Evolutionary conservation across 2,888 invertebrate species (phyloP).

Genomic region (Choreutis nemorana): DNA sequence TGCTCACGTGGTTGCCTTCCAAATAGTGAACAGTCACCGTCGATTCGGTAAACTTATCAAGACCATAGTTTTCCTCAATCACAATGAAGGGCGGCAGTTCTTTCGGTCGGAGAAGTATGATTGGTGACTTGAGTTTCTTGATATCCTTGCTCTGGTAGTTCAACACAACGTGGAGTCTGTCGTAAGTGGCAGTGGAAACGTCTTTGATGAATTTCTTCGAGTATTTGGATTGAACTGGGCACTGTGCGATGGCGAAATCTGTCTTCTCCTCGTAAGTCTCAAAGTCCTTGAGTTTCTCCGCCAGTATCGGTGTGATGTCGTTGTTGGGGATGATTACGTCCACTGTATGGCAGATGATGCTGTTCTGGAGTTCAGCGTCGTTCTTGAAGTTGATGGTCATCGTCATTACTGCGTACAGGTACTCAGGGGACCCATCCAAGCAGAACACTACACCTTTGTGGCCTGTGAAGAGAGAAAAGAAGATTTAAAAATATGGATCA

Average conservation of each 20-base stretch:
- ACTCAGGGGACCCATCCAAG: constrained; percentile 84
- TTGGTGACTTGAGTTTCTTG: constrained; percentile 62
- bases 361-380: constrained; percentile 63
- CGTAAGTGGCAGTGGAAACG: constrained; percentile 35
- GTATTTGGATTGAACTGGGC: constrained; percentile 42
- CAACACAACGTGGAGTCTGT: constrained; percentile 62
- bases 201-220: constrained; percentile 29
- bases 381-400: constrained; percentile 48
- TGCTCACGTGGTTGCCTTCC: constrained; percentile 77
- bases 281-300: constrained; percentile 53
- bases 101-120: constrained; percentile 71
- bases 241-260: constrained; percentile 39
- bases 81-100: constrained; percentile 54
- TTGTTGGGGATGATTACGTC: constrained; percentile 52
- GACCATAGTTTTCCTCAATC: constrained; percentile 71
- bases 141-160: constrained; percentile 47
- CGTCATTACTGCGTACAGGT: constrained; percentile 65
- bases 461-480: no score
- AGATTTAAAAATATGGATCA: no score
- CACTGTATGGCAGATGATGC: constrained; percentile 63
- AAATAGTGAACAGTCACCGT: constrained; percentile 68
- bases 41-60: constrained; percentile 65
- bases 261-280: constrained; percentile 67
- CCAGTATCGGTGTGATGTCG: constrained; percentile 34
- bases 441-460: constrained; percentile 70